Conservation (phyloP, 2,797 vertebrate species). For the Enteromius treurensis region DNA sequence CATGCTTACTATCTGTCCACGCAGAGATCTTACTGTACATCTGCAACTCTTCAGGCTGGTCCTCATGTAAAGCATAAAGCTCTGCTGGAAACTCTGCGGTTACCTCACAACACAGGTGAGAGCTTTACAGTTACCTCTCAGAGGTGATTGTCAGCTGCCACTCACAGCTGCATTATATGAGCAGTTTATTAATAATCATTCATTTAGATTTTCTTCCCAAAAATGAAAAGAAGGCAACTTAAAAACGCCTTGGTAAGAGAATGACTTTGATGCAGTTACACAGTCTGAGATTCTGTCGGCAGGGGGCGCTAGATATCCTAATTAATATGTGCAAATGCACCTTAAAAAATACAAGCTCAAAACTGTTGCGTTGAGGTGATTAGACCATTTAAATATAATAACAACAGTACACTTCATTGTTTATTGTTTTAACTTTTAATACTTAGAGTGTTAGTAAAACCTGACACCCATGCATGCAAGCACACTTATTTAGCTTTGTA, state of each 20-base stretch:
- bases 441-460: background rate
- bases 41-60: constrained; percentile 47
- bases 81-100: constrained; percentile 71
- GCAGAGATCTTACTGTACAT: constrained; percentile 39
- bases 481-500: background rate
- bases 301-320: constrained; percentile 37
- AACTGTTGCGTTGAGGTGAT: background rate
- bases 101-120: constrained; percentile 79
- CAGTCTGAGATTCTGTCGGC: background rate
- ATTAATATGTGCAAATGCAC: constrained; percentile 8
- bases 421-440: background rate
- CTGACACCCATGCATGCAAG: background rate
- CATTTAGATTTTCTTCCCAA: background rate
- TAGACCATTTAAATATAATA: background rate
- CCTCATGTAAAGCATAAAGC: constrained; percentile 42
- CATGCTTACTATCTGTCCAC: constrained; percentile 24
- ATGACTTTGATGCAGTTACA: background rate
- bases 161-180: background rate
- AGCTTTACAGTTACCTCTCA: background rate
- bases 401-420: background rate
- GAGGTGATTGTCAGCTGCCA: constrained; percentile 20
- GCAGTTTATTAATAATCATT: background rate
- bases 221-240: background rate
- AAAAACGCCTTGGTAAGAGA: background rate
- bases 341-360: background rate